Conservation (phyloP, 2,113 vertebrate species). For the Riparia riparia region DNA sequence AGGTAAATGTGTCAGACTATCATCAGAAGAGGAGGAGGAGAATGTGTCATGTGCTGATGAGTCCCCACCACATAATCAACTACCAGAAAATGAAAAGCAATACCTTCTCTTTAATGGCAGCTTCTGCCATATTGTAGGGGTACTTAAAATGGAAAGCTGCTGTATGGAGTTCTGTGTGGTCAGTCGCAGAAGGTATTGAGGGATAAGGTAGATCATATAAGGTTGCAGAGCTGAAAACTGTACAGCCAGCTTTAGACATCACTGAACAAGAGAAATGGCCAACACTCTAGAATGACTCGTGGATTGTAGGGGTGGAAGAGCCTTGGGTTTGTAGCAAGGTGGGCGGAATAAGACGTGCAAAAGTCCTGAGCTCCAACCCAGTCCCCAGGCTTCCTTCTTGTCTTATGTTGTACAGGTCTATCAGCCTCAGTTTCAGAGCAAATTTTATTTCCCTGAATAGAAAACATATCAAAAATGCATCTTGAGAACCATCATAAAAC, state of each 20-base stretch:
- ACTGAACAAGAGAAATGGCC: neutral
- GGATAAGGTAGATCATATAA: neutral
- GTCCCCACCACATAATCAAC: neutral
- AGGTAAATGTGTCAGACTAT: neutral
- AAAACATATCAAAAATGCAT: neutral
- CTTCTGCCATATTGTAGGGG: neutral
- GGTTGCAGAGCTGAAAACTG: neutral
- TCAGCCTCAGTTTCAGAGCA: neutral
- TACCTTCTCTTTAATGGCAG: neutral
- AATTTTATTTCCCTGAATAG: neutral
- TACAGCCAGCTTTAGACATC: neutral
- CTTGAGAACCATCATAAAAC: neutral
- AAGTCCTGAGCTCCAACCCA: neutral
- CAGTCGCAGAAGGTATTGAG: neutral
- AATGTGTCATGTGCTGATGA: neutral
- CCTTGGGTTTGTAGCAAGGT: neutral
- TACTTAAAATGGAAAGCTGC: neutral
- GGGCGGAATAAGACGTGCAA: neutral
- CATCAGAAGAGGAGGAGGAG: neutral
- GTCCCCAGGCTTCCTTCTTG: rapidly evolving
- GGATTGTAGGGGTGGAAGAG: neutral
- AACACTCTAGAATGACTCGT: neutral
- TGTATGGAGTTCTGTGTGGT: neutral
- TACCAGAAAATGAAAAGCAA: neutral
- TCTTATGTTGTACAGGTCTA: neutral